Evolutionary conservation across 1,140 invertebrate species (phyloP), one percentile per base, ranked within the genome.

Genomic region (Archivesica marissinica): DNA sequence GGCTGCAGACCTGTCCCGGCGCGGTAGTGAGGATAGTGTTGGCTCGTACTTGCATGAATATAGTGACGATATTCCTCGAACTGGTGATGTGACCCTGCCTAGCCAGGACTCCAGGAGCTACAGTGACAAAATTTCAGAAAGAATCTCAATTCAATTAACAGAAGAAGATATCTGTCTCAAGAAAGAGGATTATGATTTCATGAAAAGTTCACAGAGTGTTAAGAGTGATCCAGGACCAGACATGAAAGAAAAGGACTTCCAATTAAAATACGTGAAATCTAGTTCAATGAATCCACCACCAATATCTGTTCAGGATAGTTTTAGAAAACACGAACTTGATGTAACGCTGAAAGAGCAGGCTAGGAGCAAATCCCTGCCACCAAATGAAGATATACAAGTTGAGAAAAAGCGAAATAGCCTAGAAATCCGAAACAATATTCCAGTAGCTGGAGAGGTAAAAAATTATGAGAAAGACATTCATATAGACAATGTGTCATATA

Each of bases 381-480:
- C 82, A 1, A 41, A 47, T 35, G 74, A 86, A 50, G 28, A 52
- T 64, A 72, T 70, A 74, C 25, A 86, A n/a, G 66, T 64, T 25
- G 78, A 74, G 23, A 89, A 88, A 52, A 93, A 93, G 78, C 76
- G 93, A 54, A 93, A 92, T 81, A 92, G 92, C 87, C 79, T 93
- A 61, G 93, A 93, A 91, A 92, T 93, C 20, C 80, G 93, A 76
- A 93, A 93, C 82, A 93, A 93, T 89, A 93, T 93, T 79, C 93
- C 93, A 74, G 82, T 89, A 15, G 83, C 91, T 20, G 89, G 89
- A 25, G 92, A 92, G 74, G 88, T 93, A 0, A 93, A 93, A 82
- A 91, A 85, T 76, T 93, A 92, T 86, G 91, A 92, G 30, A 90
- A 90, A 59, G 89, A 90, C 61, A 85, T 85, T 70, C 68, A 75